These are phyloP conservation scores for Napeogenes inachia DNA, from an alignment of 2,888 invertebrate genomes.

Conservation along the genomic window DNA sequence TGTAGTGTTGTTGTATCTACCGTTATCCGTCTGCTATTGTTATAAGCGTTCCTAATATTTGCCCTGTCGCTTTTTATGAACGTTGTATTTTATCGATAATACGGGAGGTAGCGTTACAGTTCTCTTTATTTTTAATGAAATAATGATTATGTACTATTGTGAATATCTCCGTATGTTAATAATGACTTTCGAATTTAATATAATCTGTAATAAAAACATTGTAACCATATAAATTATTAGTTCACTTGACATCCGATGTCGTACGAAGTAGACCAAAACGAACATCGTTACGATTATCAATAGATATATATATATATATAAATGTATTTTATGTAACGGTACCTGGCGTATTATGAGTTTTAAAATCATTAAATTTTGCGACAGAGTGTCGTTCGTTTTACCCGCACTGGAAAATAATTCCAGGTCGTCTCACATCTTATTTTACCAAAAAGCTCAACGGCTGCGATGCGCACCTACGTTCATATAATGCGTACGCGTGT, in stretches of 20 bases:
- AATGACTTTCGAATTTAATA: background rate
- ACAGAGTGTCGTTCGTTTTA: constrained; percentile 8
- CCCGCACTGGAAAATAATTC: constrained; percentile 15
- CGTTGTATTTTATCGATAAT: constrained; percentile 23
- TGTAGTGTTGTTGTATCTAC: constrained; percentile 50
- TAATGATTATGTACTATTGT: background rate
- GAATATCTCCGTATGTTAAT: background rate
- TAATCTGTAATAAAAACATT: background rate
- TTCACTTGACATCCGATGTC: background rate
- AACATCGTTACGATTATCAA: background rate
- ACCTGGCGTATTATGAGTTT: constrained; percentile 6
- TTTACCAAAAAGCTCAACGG: constrained; percentile 26
- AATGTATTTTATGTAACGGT: background rate
- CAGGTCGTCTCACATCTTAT: constrained; percentile 12
- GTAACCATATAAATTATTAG: constrained; percentile 1
- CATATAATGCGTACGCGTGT: constrained; percentile 53
- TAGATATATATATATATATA: background rate
- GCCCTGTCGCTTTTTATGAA: constrained; percentile 33
- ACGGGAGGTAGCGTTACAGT: constrained; percentile 7
- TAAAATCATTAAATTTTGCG: constrained; percentile 14
- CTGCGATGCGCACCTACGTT: constrained; percentile 24
- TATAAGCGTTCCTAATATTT: constrained; percentile 47
- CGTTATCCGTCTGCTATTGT: constrained; percentile 49
- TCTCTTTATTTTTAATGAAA: background rate
- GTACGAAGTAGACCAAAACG: background rate